phyloP scores from a whole-genome alignment of 2,113 vertebrate genomes.

The Rhea pennata region DNA sequence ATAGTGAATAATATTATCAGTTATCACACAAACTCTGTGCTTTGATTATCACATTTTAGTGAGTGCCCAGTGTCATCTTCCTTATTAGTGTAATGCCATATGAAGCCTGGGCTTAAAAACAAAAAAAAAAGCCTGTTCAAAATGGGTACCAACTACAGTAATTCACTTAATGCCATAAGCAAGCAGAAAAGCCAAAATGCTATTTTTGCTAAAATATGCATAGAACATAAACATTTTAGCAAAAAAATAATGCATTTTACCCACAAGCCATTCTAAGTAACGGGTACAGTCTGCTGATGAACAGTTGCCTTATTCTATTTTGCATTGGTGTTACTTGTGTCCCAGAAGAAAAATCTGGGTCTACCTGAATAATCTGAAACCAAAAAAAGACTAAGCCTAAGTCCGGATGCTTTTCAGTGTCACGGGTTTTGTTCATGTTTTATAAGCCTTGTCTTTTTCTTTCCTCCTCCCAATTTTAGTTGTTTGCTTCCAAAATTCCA shows the following conservation, averaged over 20 bases:
- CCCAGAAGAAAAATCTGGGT: slow-evolving; percentile 31
- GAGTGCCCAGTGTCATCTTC: neutral
- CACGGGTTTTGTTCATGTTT: slow-evolving; percentile 70
- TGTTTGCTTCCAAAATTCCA: slow-evolving; percentile 74
- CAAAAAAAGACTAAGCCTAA: slow-evolving; percentile 52
- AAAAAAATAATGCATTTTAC: slow-evolving; percentile 1
- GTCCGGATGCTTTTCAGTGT: slow-evolving; percentile 48
- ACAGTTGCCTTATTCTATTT: slow-evolving; percentile 60
- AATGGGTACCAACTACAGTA: neutral
- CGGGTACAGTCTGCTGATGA: slow-evolving; percentile 41
- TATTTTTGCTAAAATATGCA: neutral
- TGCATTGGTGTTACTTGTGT: neutral
- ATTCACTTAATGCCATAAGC: neutral
- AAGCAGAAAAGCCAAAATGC: slow-evolving; percentile 23
- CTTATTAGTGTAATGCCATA: neutral
- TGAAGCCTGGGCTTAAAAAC: slow-evolving; percentile 11
- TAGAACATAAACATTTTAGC: neutral
- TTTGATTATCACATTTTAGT: neutral
- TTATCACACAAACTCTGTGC: neutral
- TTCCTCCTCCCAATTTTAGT: slow-evolving; percentile 63
- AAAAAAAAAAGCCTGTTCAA: neutral
- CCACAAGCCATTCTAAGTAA: slow-evolving; percentile 51
- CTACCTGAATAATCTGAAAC: slow-evolving; percentile 49
- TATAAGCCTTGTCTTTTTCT: slow-evolving; percentile 68
- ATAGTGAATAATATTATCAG: neutral